Percentiles rank a stretch among this genome's conserved stretches.
Conservation (phyloP, 2,888 invertebrate genomes). For the Hemistola chrysoprasaria region DNA sequence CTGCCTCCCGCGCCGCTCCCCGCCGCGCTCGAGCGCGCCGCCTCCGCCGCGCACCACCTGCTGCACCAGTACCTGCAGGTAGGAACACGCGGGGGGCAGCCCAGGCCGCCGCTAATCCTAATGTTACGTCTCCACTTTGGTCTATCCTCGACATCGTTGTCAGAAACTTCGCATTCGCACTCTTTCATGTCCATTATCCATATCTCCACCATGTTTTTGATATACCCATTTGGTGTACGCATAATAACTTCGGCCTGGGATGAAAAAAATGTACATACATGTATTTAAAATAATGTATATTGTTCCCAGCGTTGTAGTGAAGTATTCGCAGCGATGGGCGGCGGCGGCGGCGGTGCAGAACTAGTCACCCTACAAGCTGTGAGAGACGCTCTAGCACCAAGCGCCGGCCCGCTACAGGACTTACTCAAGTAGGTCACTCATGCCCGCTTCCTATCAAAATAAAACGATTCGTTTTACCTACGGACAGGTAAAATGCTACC, state of each 20-base stretch:
- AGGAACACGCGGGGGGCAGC: conserved; percentile 72
- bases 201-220: no score
- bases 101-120: conserved; percentile 66
- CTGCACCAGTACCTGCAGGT: conserved; percentile 74
- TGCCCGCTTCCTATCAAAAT: no score
- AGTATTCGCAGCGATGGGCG: conserved; percentile 76
- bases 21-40: conserved; percentile 67
- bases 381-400: conserved; percentile 71
- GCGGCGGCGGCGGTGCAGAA: conserved; percentile 49
- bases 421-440: conserved; percentile 67
- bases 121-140: no score
- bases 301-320: conserved; percentile 63
- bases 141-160: no score
- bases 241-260: no score
- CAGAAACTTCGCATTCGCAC: no score
- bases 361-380: conserved; percentile 69
- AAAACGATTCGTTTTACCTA: no score
- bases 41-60: conserved; percentile 68
- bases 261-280: no score
- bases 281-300: neutral
- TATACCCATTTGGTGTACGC: no score
- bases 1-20: conserved; percentile 72
- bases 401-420: conserved; percentile 60
- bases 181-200: no score
- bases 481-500: no score